Percentiles rank a stretch among this genome's conserved stretches.
Conservation (phyloP, 2,113 vertebrate genomes). For the Zapornia atra region DNA sequence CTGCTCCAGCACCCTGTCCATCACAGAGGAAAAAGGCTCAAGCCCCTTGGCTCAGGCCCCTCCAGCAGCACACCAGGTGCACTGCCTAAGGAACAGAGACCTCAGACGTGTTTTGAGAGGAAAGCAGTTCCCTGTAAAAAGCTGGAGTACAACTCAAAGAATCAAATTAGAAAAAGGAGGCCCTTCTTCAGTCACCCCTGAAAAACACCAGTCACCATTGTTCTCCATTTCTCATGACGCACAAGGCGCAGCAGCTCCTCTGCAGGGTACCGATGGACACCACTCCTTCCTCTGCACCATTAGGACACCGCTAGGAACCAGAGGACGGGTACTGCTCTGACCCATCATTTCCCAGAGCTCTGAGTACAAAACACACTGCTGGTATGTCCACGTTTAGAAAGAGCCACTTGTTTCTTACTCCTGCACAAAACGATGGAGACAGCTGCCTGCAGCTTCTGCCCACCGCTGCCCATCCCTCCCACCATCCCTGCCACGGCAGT, state of each 20-base stretch:
- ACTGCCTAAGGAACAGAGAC: background rate
- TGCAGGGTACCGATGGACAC: background rate
- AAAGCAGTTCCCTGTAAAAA: background rate
- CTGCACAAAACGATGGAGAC: background rate
- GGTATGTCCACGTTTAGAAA: background rate
- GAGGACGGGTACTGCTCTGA: background rate
- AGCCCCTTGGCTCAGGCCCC: rapidly evolving
- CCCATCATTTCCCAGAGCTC: background rate
- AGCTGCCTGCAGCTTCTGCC: background rate
- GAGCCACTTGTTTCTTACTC: background rate
- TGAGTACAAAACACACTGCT: background rate
- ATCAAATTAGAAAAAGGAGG: background rate
- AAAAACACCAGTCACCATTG: background rate
- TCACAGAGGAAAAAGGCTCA: background rate
- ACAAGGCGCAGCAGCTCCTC: background rate
- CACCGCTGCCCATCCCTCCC: background rate
- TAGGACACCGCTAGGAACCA: background rate
- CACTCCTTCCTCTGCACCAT: background rate
- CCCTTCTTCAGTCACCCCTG: background rate
- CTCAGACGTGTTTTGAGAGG: background rate
- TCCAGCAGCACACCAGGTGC: background rate
- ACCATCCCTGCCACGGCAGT: rapidly evolving
- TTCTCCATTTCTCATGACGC: background rate
- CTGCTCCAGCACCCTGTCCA: background rate
- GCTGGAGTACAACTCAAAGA: background rate